A percentile compares a stretch with the other conserved stretches of the same genome.
phyloP scores from a whole-genome alignment of 2,113 vertebrate genomes.

The Glaucidium brasilianum region DNA sequence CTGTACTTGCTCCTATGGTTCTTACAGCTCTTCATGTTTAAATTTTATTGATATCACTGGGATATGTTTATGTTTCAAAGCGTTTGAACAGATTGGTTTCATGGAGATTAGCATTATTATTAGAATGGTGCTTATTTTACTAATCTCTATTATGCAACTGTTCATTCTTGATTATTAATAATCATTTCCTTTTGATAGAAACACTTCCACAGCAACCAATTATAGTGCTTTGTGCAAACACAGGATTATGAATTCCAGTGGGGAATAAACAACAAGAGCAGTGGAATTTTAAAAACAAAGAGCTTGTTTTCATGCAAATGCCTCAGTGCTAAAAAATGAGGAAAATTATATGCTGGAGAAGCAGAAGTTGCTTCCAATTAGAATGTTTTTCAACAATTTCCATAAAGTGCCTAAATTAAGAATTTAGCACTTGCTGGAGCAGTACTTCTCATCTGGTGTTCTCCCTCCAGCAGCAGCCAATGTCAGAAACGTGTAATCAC shows the following conservation, averaged over 20 bases:
- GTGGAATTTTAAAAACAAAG: slow-evolving; percentile 52
- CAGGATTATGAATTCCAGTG: slow-evolving; percentile 62
- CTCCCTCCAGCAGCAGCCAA: slow-evolving; percentile 8
- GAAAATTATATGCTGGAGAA: slow-evolving; percentile 47
- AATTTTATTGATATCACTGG: background rate
- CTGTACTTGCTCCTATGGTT: background rate
- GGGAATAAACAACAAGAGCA: slow-evolving; percentile 60
- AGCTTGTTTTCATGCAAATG: slow-evolving; percentile 59
- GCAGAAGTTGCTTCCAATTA: slow-evolving; percentile 58
- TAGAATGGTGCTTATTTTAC: slow-evolving; percentile 39
- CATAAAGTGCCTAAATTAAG: slow-evolving; percentile 43
- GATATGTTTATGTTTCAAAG: slow-evolving; percentile 4
- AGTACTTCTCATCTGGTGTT: background rate
- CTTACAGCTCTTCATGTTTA: background rate
- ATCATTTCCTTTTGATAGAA: slow-evolving; percentile 59
- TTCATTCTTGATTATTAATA: slow-evolving; percentile 54
- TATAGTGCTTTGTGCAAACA: slow-evolving; percentile 58
- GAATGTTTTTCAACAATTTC: slow-evolving; percentile 59
- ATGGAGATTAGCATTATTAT: slow-evolving; percentile 42
- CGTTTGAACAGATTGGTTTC: background rate
- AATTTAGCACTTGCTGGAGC: slow-evolving; percentile 18
- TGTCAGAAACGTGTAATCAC: background rate
- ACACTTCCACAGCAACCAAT: slow-evolving; percentile 60
- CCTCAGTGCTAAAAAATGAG: background rate
- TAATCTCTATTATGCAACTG: slow-evolving; percentile 58